Evolutionary conservation across 2,888 invertebrate species (phyloP), one percentile per base, ranked within the genome.

Genomic region (Oithona nana): DNA sequence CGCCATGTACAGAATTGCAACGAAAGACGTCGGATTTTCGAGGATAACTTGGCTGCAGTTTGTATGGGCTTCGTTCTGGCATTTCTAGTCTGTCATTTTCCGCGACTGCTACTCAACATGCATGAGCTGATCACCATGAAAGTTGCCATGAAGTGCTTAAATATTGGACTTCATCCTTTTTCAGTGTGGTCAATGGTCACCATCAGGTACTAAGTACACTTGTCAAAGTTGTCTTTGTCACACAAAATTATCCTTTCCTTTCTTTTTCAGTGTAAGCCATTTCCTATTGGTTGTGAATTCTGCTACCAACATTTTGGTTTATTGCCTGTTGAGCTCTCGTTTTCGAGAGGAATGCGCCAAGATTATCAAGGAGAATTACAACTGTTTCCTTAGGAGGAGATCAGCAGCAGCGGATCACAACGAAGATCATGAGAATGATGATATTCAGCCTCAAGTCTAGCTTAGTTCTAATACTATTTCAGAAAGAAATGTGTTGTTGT

Each of bases 11-110:
- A 59, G 28, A 48, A 24, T 29, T 16, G 24, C 59, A 59, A 59
- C 28, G 59, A 59, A 50, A 48, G 59, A 4, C 16, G 59, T 1
- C 48, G 59, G 3, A 48, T 22, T 22, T 59, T 59, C 49, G 59
- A 59, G 24, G 59, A 59, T n/a, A 59, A 59, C 26, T 59, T 59
- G n/a, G 59, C 59, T 13, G 59, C 48, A 22, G 29, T 59, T 59
- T 59, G 24, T 26, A 59, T 59, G 59, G 59, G 59, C 24, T 59
- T 59, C 24, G 59, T 59, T 22, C 29, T 49, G 6, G 59, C 50
- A n/a, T 59, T 59, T 50, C 50, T 59, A 6, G 49, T 59, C 6
- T 59, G 59, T 20, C 59, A 59, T 28, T 22, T 59, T 2, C 59
- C 59, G n/a, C 59, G 59, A 28, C 50, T 59, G 28, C 50, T 59